Conservation (phyloP, 2,888 invertebrate genomes). For the Diaprepes abbreviatus region DNA sequence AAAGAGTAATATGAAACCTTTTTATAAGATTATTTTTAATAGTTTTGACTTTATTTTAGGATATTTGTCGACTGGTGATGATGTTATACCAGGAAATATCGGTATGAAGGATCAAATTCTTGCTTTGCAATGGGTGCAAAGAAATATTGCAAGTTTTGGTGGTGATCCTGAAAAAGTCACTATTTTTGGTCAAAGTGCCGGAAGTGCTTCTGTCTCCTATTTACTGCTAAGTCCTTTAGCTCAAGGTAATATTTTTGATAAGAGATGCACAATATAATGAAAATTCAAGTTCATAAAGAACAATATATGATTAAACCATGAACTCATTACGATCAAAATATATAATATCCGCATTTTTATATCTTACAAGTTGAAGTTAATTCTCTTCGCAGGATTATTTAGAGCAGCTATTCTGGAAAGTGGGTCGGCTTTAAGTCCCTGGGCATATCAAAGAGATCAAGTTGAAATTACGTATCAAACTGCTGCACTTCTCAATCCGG, state of each 20-base stretch:
- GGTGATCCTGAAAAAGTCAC: slow-evolving; percentile 60
- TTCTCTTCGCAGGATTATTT: slow-evolving; percentile 55
- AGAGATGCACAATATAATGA: too few species aligned
- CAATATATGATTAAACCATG: too few species aligned
- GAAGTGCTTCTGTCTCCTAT: slow-evolving; percentile 59
- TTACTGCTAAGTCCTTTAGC: slow-evolving; percentile 50
- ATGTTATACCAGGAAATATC: slow-evolving; percentile 59
- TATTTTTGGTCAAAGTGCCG: slow-evolving; percentile 61
- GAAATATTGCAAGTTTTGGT: slow-evolving; percentile 59
- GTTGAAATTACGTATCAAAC: slow-evolving; percentile 55
- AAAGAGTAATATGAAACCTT: not conserved
- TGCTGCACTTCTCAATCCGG: slow-evolving; percentile 55
- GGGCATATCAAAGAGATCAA: slow-evolving; percentile 61
- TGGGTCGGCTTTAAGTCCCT: slow-evolving; percentile 61
- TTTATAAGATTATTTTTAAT: too few species aligned
- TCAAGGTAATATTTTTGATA: too few species aligned
- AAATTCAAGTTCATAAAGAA: too few species aligned
- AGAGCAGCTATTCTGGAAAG: slow-evolving; percentile 62
- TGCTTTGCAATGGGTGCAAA: slow-evolving; percentile 58
- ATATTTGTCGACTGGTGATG: slow-evolving; percentile 59
- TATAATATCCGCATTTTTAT: too few species aligned
- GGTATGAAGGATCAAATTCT: slow-evolving; percentile 61
- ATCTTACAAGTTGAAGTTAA: too few species aligned
- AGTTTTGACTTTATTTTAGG: slow-evolving; percentile 68
- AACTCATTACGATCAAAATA: too few species aligned